Evolutionary conservation across 2,797 vertebrate species (phyloP).

Genomic region (Clarias pachynema): DNA sequence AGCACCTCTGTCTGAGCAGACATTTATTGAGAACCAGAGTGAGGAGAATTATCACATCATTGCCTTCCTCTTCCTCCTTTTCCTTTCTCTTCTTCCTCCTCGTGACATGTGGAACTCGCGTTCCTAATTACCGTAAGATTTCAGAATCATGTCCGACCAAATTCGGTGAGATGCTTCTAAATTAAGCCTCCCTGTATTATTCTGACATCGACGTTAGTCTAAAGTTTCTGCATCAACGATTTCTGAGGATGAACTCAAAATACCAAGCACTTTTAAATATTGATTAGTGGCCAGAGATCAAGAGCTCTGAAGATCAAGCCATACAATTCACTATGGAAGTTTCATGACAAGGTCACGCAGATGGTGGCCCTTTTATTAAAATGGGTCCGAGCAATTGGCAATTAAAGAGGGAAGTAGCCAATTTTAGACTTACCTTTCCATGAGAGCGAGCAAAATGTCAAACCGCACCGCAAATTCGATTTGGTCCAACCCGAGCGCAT

Average conservation of each 20-base stretch:
- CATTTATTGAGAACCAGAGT: not conserved
- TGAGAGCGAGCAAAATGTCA: constrained; percentile 38
- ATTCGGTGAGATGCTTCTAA: constrained; percentile 11
- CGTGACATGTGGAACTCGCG: not conserved
- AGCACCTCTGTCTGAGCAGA: constrained; percentile 17
- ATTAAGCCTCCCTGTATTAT: constrained; percentile 9
- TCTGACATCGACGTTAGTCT: not conserved
- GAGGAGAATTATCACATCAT: constrained; percentile 7
- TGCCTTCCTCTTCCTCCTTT: not conserved
- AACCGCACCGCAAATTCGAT: constrained; percentile 30
- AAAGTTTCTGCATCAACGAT: constrained; percentile 1
- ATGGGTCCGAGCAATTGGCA: not conserved
- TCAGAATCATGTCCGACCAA: not conserved
- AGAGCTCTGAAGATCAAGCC: constrained; percentile 38
- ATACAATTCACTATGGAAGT: constrained; percentile 18
- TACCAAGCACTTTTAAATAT: constrained; percentile 44
- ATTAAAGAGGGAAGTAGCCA: not conserved
- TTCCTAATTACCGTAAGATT: constrained; percentile 8
- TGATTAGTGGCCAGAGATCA: constrained; percentile 36
- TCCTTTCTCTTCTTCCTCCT: not conserved
- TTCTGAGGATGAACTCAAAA: constrained; percentile 33
- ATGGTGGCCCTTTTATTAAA: constrained; percentile 20
- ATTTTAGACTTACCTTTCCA: constrained; percentile 12
- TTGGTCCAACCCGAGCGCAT: constrained; percentile 22
- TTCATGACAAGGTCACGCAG: constrained; percentile 38